phyloP scores from a whole-genome alignment of 2,888 invertebrate species.

The Xanthorhoe spadicearia region DNA sequence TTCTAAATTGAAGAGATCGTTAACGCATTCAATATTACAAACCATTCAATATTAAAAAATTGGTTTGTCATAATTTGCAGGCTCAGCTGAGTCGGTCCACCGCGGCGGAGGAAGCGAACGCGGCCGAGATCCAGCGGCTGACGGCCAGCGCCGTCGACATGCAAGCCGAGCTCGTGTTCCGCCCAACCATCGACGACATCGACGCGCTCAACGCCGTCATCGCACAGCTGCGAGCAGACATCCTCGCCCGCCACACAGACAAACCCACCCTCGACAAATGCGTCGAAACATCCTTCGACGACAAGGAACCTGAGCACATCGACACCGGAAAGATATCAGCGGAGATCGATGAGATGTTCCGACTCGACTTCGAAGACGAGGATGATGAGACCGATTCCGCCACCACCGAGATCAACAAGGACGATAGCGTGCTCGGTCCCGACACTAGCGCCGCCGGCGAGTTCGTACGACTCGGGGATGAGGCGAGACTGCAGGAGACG shows the following conservation, averaged over 20 bases:
- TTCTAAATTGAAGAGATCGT: too few species aligned
- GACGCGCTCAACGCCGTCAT: conserved; percentile 82
- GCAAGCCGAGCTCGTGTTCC: conserved; percentile 84
- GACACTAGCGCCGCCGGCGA: conserved; percentile 42
- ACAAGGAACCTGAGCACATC: conserved; percentile 49
- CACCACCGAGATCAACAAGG: conserved; percentile 66
- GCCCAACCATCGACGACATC: conserved; percentile 82
- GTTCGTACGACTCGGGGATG: conserved; percentile 66
- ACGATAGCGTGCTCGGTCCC: conserved; percentile 47
- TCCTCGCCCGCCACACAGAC: conserved; percentile 55
- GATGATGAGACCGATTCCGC: conserved; percentile 75
- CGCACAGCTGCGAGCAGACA: conserved; percentile 61
- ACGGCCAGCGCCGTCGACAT: conserved; percentile 77
- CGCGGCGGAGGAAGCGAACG: conserved; percentile 83
- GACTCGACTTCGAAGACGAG: conserved; percentile 74
- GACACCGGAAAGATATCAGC: conserved; percentile 72
- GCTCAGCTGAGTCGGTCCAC: conserved; percentile 73
- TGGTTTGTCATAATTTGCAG: conserved; percentile 48
- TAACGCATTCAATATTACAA: too few species aligned
- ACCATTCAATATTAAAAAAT: background rate
- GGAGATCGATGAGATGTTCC: conserved; percentile 80
- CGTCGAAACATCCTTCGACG: conserved; percentile 55
- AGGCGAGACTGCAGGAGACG: conserved; percentile 62
- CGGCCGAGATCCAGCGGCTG: conserved; percentile 84
- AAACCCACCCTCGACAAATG: conserved; percentile 47